Percentiles rank a stretch among this genome's conserved stretches.
These are phyloP conservation scores for Hydrophis major DNA, from an alignment of 2,797 vertebrate genomes.

Conservation along the genomic window DNA sequence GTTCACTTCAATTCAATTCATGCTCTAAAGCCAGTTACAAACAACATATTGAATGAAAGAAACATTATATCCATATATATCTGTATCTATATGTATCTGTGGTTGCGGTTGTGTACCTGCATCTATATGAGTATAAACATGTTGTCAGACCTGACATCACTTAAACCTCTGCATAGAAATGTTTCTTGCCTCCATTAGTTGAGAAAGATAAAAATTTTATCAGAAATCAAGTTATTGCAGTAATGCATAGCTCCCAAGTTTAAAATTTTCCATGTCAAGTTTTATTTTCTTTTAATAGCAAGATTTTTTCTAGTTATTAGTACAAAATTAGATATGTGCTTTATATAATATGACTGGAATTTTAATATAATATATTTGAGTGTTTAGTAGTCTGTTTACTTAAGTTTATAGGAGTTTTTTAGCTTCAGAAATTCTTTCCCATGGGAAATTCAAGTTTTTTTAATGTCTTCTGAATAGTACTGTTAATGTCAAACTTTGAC, in stretches of 20 bases:
- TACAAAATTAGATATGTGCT: neutral
- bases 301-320: neutral
- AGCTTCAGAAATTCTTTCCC: neutral
- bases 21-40: neutral
- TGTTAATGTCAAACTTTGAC: neutral
- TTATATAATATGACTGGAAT: neutral
- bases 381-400: neutral
- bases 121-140: too few species aligned
- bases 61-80: neutral
- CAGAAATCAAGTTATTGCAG: neutral
- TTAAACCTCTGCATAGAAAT: neutral
- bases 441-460: neutral
- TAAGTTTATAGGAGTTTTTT: neutral
- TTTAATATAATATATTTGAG: neutral
- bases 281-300: neutral
- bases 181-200: neutral
- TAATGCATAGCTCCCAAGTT: neutral
- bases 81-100: neutral
- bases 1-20: neutral
- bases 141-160: too few species aligned
- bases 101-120: too few species aligned
- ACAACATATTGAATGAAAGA: neutral
- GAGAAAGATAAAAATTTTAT: neutral
- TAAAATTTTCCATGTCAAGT: neutral
- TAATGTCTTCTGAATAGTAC: neutral